Evolutionary conservation across 2,888 invertebrate genomes (phyloP), one percentile per base, ranked within the genome.

Genomic region (Tetropium fuscum): DNA sequence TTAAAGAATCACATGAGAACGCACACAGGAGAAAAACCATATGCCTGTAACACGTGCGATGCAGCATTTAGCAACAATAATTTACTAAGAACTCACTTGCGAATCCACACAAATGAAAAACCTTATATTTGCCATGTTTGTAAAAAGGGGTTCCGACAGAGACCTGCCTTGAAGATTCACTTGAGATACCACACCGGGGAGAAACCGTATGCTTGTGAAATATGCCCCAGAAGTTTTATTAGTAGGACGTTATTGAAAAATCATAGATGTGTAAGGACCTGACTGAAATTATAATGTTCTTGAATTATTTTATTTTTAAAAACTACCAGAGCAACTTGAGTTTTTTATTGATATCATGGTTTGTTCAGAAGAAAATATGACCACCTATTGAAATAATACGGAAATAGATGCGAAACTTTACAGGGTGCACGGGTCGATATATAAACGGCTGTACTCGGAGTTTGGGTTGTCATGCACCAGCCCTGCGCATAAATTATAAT

Each of bases 141-240:
- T 18, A 55, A 54, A 30, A 64, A 65, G 53, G 20, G 47, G 57
- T 58, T 64, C 22, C 57, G 61, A 43, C 64, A 64, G 30, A 57
- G 53, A 19, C 59, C 64, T 4, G 56, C 61, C 0, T 59, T 76
- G 18, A 68, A 64, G 15, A 66, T 70, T 11, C 86, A 86, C 64
- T 83, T 84, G 83, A 72, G 83, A 0, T 84, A 83, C 45, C 86
- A 86, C 59, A 85, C 84, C 8, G 85, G 84, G 0, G 84, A 84
- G 19, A 85, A 83, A 63, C 77, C 78, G 3, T 75, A 74, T 53
- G 44, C 40, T n/a, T 75, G 78, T 49, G 53, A 49, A 0, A 43
- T 66, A 22, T 75, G 88, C 63, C 84, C 84, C 0, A 85, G 84
- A 63, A 84, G 83, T 20, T 84, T 87, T 68, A 82, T 85, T 0